Percentiles rank a stretch among this genome's conserved stretches.
phyloP scores from a whole-genome alignment of 2,797 vertebrate genomes.

The Crenichthys baileyi region DNA sequence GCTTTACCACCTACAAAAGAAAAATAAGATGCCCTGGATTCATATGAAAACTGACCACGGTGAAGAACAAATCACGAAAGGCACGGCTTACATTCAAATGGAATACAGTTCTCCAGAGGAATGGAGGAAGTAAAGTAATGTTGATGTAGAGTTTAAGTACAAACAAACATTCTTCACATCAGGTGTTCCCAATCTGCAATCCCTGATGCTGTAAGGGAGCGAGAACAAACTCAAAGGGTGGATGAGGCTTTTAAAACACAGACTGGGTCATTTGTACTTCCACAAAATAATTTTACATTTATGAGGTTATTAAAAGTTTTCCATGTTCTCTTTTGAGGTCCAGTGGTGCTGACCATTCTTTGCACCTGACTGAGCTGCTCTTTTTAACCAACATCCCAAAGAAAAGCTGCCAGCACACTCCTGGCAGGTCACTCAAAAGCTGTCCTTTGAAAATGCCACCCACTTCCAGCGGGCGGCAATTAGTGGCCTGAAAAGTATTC shows the following conservation, averaged over 20 bases:
- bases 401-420: background rate
- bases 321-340: background rate
- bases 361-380: background rate
- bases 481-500: background rate
- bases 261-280: background rate
- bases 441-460: background rate
- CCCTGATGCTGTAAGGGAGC: background rate
- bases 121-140: background rate
- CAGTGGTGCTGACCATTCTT: background rate
- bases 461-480: background rate
- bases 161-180: background rate
- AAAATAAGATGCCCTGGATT: background rate
- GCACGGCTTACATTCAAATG: background rate
- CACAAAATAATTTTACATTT: background rate
- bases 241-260: background rate
- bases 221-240: background rate
- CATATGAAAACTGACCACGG: conserved; percentile 4
- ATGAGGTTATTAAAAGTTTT: background rate
- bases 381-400: background rate
- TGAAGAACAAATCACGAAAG: background rate
- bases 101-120: background rate
- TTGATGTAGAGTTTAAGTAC: background rate
- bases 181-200: background rate
- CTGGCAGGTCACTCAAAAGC: background rate
- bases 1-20: background rate